Percentiles rank a stretch among this genome's conserved stretches.
phyloP scores from a whole-genome alignment of 2,113 vertebrate species.

The Solenodon paradoxus region DNA sequence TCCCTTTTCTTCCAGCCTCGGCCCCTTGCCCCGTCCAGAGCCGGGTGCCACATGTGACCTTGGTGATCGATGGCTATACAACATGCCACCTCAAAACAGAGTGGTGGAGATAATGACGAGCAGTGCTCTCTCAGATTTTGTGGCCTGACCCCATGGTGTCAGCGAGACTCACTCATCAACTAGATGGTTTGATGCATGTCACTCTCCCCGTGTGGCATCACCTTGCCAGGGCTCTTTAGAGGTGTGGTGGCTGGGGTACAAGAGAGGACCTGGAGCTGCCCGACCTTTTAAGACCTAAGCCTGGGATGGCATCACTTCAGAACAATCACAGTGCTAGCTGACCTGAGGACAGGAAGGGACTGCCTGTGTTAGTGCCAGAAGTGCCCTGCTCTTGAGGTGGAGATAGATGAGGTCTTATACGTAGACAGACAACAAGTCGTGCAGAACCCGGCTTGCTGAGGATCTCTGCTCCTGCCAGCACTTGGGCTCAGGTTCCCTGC shows the following conservation, averaged over 20 bases:
- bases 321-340: fast-evolving
- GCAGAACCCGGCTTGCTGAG: no score
- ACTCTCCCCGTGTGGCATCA: fast-evolving
- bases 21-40: neutral
- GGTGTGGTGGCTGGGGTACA: no score
- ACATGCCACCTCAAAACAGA: neutral
- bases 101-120: neutral
- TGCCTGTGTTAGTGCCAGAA: neutral
- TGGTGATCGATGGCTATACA: no score
- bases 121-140: neutral
- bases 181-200: neutral
- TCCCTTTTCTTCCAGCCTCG: neutral
- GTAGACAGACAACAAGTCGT: fast-evolving
- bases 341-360: neutral
- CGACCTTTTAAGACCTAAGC: neutral
- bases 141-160: neutral
- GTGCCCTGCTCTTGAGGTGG: no score
- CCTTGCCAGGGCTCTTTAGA: neutral
- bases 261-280: fast-evolving
- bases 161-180: neutral
- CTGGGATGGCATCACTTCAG: neutral
- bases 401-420: no score
- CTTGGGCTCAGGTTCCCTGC: no score
- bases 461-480: neutral
- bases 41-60: neutral